Evolutionary conservation across 2,888 invertebrate genomes (phyloP).

Genomic region (Drosophila koepferae): DNA sequence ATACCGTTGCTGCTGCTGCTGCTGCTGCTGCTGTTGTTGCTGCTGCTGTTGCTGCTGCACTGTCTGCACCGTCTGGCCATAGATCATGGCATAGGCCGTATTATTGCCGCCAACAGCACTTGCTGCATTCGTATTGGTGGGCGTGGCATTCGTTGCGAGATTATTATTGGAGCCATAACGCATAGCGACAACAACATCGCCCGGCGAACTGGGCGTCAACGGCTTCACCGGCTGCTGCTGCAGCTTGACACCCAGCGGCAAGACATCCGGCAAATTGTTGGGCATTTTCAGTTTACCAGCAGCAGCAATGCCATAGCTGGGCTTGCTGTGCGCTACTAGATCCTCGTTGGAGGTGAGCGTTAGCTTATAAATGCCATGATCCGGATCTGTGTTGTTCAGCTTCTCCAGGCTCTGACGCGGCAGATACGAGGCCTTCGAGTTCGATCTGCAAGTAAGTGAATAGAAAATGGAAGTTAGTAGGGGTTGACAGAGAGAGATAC

Average conservation of each 20-base stretch:
- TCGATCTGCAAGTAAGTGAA: constrained; percentile 86
- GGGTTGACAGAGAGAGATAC: background rate
- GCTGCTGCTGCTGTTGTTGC: constrained; percentile 52
- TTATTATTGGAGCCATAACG: constrained; percentile 84
- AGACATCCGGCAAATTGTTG: constrained; percentile 86
- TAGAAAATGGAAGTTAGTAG: background rate
- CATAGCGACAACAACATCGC: constrained; percentile 73
- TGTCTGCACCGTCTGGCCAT: constrained; percentile 50
- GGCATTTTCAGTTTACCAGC: constrained; percentile 81
- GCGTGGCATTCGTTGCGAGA: constrained; percentile 69
- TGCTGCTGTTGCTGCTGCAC: constrained; percentile 35
- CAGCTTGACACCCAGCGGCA: constrained; percentile 87
- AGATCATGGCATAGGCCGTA: constrained; percentile 66
- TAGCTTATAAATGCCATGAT: constrained; percentile 91
- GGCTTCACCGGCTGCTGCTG: constrained; percentile 73
- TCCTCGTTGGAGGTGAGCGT: constrained; percentile 89
- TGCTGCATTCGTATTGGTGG: constrained; percentile 28
- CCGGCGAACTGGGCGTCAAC: constrained; percentile 61
- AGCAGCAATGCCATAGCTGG: constrained; percentile 69
- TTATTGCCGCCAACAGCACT: constrained; percentile 19
- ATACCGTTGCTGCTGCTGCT: constrained; percentile 67
- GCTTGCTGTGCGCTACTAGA: constrained; percentile 77
- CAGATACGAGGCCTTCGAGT: constrained; percentile 91
- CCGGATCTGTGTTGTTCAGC: constrained; percentile 88
- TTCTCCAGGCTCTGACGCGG: constrained; percentile 90